These are phyloP conservation scores for Latrodectus elegans DNA, from an alignment of 2,888 invertebrate genomes.

Conservation along the genomic window DNA sequence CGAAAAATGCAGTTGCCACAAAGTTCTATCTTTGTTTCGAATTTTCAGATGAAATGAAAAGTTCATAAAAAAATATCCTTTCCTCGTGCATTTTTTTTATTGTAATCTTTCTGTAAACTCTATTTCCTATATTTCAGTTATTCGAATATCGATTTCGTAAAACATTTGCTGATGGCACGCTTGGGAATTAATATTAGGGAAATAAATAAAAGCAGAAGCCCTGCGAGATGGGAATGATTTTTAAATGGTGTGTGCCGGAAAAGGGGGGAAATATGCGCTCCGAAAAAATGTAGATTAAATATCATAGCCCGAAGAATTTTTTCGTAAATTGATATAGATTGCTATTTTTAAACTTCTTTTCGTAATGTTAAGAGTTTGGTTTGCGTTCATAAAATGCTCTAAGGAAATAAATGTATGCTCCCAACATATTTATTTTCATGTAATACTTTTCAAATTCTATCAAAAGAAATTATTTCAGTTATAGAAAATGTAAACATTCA, in stretches of 20 bases:
- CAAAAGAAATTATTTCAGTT: too few species aligned
- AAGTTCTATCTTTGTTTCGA: too few species aligned
- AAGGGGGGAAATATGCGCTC: background rate
- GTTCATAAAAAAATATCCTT: background rate
- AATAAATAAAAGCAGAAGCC: background rate
- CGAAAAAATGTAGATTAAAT: background rate
- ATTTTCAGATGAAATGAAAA: too few species aligned
- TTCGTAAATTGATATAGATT: background rate
- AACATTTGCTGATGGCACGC: background rate
- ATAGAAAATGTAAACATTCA: too few species aligned
- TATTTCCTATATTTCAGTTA: conserved; percentile 1
- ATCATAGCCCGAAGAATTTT: background rate
- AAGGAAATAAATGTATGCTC: too few species aligned
- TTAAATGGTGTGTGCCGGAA: conserved; percentile 4
- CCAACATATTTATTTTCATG: too few species aligned
- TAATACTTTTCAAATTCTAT: too few species aligned
- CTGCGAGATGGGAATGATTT: background rate
- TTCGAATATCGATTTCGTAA: conserved; percentile 7
- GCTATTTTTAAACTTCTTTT: background rate
- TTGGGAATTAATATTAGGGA: conserved; percentile 39
- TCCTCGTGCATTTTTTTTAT: background rate
- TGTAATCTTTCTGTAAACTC: background rate
- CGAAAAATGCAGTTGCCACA: too few species aligned
- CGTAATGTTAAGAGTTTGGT: too few species aligned
- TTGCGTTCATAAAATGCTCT: too few species aligned